Evolutionary conservation across 2,888 invertebrate genomes (phyloP), one percentile per base, ranked within the genome.

Genomic region (Oxystoma pomonae): DNA sequence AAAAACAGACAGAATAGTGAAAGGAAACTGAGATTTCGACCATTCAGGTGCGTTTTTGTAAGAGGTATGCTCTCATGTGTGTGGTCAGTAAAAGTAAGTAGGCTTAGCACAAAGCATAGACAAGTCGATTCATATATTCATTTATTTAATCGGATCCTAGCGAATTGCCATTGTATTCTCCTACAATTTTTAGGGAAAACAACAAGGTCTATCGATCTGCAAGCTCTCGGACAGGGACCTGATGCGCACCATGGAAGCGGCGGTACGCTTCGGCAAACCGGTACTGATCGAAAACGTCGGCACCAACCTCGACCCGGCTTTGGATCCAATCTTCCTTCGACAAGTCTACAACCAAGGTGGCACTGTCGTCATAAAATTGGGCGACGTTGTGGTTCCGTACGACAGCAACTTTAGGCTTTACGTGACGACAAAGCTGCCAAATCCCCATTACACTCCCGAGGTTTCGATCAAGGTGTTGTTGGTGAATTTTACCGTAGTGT

Each of bases 371-470:
- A 86, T 96, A 1, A 92, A 93, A 71, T 81, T 96, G 57, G 96
- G 96, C 0, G 96, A 96, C 70, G 88, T 90, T 16, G 82, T 92
- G 5, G 88, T 96, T 20, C 94, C 94, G 0, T 91, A 88, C 77
- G 88, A 87, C 70, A 78, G 86, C 0, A 88, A 90, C 60, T 96
- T 95, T 55, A 85, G 88, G 0, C 84, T 96, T 1, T 96, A 89
- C 77, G 88, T 96, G 75, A 96, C 96, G 0, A 94, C 94, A 1
- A 94, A 92, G 77, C 81, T 95, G 62, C 86, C 93, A 0, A 96
- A 96, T 81, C 96, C 96, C 0, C 91, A 90, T 76, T 96, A 93
- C 75, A 86, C 92, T 0, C 96, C 96, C 0, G 96, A 96, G 80
- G 86, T 90, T 0, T 90, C 92, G 0, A 91, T 92, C 69, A 96